Conservation (phyloP, 2,113 vertebrate species). For the Spheniscus mendiculus region DNA sequence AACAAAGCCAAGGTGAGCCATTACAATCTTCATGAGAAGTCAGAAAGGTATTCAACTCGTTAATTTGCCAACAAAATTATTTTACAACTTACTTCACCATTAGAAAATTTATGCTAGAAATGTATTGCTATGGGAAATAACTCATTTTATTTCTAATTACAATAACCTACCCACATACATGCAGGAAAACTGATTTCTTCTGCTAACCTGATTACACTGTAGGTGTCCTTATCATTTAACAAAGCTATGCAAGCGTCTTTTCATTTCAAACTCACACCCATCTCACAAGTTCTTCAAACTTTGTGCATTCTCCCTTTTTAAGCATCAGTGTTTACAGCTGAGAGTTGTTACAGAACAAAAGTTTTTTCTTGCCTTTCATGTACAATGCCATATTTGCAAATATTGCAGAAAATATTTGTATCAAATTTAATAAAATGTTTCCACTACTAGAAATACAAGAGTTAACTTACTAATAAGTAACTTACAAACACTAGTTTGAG, state of each 20-base stretch:
- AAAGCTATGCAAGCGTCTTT: neutral
- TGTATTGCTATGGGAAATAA: neutral
- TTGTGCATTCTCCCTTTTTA: neutral
- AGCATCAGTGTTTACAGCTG: neutral
- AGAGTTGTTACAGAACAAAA: neutral
- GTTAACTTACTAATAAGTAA: neutral
- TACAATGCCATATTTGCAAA: neutral
- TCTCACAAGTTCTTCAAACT: neutral
- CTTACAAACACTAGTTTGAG: neutral
- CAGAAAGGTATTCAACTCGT: neutral
- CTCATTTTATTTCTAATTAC: neutral
- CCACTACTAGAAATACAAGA: neutral
- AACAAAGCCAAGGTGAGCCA: neutral
- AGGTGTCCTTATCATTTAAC: neutral
- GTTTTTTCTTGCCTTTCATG: neutral
- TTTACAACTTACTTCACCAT: neutral
- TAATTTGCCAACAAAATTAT: neutral
- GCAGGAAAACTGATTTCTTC: neutral
- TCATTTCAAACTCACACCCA: neutral
- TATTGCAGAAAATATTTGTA: neutral
- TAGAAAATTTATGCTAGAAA: neutral
- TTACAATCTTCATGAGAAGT: neutral
- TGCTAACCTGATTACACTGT: neutral
- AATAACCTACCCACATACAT: neutral
- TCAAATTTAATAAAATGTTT: neutral